Evolutionary conservation across 2,888 invertebrate genomes (phyloP).

Genomic region (Xanthorhoe spadicearia): DNA sequence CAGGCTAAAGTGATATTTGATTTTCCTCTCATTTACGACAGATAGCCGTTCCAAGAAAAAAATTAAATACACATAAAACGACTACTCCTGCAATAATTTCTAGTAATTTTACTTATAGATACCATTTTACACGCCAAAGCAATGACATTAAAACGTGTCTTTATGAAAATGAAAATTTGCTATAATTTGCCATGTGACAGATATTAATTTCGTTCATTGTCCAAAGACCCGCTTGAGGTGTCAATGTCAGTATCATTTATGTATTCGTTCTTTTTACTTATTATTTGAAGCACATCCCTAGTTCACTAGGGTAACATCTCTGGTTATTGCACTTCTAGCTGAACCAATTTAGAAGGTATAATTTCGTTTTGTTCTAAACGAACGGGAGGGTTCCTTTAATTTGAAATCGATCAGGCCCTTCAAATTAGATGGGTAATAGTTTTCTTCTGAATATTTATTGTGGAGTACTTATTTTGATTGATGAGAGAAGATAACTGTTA

Average conservation of each 20-base stretch:
- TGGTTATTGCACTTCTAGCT: conserved; percentile 45
- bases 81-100: too few species aligned
- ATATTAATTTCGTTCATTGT: too few species aligned
- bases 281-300: conserved; percentile 15
- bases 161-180: too few species aligned
- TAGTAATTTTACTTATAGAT: too few species aligned
- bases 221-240: neutral
- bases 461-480: conserved; percentile 3
- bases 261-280: neutral
- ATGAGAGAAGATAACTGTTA: neutral
- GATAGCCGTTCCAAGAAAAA: too few species aligned
- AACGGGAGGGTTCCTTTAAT: conserved; percentile 35
- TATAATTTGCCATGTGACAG: too few species aligned
- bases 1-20: too few species aligned
- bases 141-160: too few species aligned
- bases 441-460: conserved; percentile 32
- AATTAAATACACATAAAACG: too few species aligned
- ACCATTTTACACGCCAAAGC: too few species aligned
- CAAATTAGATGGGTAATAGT: conserved; percentile 41
- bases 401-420: conserved; percentile 42
- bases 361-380: conserved; percentile 43
- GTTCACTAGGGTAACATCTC: conserved; percentile 41
- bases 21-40: too few species aligned
- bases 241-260: neutral
- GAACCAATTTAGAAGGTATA: conserved; percentile 45